Percentiles rank a stretch among this genome's conserved stretches.
phyloP scores from a whole-genome alignment of 1,140 invertebrate species.

The Mactra quadrangularis region DNA sequence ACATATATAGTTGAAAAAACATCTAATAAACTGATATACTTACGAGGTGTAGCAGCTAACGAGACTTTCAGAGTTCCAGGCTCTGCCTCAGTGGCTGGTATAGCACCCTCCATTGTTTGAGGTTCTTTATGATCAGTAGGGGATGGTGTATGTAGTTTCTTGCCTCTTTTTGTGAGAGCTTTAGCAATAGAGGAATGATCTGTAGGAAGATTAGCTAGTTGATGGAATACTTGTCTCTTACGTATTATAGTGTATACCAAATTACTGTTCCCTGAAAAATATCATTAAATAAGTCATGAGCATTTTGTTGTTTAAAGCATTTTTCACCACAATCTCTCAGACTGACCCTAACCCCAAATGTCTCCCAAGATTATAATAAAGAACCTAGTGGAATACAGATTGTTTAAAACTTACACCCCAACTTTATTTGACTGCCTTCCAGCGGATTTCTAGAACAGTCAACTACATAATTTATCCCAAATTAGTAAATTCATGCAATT shows the following conservation, averaged over 20 bases:
- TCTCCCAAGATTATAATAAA: too few species aligned
- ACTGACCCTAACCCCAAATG: too few species aligned
- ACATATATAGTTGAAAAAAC: too few species aligned
- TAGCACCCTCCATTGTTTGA: conserved; percentile 92
- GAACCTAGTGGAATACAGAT: too few species aligned
- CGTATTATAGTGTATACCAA: conserved; percentile 99
- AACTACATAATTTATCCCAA: too few species aligned
- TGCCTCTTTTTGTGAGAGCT: conserved; percentile 89
- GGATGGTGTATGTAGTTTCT: conserved; percentile 80
- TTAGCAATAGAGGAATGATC: conserved; percentile 95
- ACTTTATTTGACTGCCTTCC: too few species aligned
- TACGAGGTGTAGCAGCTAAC: conserved; percentile 93
- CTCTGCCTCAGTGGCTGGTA: conserved; percentile 89
- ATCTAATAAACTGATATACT: too few species aligned
- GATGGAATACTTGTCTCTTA: conserved; percentile 98
- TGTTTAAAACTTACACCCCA: background rate
- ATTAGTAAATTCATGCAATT: too few species aligned
- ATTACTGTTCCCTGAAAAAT: conserved; percentile 93
- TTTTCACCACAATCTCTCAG: background rate
- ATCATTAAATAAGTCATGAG: background rate
- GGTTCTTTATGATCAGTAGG: conserved; percentile 70
- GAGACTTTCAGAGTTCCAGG: conserved; percentile 91
- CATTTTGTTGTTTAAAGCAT: background rate
- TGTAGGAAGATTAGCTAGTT: conserved; percentile 96
- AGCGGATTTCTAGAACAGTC: too few species aligned